These are phyloP conservation scores for Falco novaeseelandiae DNA, from an alignment of 2,797 vertebrate species.

Conservation along the genomic window DNA sequence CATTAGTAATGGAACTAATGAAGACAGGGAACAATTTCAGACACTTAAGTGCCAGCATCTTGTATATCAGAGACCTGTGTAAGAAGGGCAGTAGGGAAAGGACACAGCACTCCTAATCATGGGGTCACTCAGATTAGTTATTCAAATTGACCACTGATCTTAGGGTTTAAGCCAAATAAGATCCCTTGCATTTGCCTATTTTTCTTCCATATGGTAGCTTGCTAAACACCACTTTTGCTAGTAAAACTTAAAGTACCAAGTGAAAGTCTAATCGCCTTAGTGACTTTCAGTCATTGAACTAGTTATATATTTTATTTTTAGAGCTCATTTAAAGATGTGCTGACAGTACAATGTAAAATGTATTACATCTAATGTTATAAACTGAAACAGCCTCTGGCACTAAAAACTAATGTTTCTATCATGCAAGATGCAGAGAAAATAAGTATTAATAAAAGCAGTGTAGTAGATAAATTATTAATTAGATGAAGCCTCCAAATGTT, in stretches of 20 bases:
- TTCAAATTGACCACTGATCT: background rate
- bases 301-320: background rate
- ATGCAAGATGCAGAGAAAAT: background rate
- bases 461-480: background rate
- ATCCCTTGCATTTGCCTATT: background rate
- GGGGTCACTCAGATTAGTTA: background rate
- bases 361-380: background rate
- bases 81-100: background rate
- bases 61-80: background rate
- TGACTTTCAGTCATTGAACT: background rate
- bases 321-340: background rate
- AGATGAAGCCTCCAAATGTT: background rate
- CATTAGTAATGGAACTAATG: background rate
- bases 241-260: background rate
- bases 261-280: background rate
- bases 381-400: background rate
- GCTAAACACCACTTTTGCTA: background rate
- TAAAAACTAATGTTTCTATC: background rate
- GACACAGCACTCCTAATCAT: background rate
- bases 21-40: background rate
- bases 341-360: background rate
- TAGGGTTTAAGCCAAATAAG: background rate
- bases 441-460: background rate
- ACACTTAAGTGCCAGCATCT: background rate
- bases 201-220: background rate